Percentiles rank a stretch among this genome's conserved stretches.
Evolutionary conservation across 2,113 vertebrate species (phyloP).

Genomic region (Isichthys henryi): DNA sequence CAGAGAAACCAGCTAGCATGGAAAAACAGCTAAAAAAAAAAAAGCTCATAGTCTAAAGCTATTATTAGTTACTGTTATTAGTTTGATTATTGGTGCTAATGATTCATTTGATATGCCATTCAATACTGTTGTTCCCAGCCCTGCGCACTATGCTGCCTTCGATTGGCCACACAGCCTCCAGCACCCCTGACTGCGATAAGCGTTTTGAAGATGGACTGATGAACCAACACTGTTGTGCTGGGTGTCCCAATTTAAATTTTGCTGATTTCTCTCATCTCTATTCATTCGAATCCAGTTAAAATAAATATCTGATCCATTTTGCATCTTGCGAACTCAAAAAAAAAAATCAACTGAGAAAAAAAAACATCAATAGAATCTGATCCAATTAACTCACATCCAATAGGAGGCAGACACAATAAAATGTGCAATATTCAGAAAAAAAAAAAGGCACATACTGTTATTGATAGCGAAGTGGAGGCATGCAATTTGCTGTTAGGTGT

Average conservation of each 20-base stretch:
- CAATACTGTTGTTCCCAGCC: neutral
- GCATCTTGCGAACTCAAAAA: neutral
- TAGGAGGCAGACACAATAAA: neutral
- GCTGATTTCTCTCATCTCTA: neutral
- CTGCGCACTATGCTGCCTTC: neutral
- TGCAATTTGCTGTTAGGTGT: neutral
- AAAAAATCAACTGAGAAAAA: neutral
- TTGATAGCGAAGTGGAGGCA: neutral
- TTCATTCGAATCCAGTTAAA: neutral
- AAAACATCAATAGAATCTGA: neutral
- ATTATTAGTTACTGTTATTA: neutral
- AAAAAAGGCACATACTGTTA: neutral
- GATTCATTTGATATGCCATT: neutral
- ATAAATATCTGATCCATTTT: neutral
- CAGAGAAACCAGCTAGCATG: neutral
- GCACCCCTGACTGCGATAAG: neutral
- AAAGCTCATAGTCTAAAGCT: neutral
- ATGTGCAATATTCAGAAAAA: neutral
- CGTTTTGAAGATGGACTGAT: neutral
- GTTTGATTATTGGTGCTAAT: neutral
- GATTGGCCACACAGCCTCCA: neutral
- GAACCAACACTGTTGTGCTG: neutral
- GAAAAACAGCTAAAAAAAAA: neutral
- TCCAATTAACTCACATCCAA: conserved; percentile 10
- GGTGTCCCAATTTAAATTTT: neutral